phyloP scores from a whole-genome alignment of 2,797 vertebrate species.

The Perodicticus potto region DNA sequence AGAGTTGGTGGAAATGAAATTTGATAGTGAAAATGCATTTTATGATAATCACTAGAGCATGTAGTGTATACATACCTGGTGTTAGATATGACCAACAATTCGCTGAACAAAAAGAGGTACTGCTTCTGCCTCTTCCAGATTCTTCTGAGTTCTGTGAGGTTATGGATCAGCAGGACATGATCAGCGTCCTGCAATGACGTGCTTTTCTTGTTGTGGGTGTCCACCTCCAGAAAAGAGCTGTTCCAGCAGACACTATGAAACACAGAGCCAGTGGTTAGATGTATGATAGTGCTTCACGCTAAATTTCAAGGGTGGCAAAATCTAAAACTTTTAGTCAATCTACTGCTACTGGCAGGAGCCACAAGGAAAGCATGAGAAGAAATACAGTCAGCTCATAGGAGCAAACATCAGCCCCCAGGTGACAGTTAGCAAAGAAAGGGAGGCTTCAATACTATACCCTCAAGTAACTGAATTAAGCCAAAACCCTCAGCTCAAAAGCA shows the following conservation, averaged over 20 bases:
- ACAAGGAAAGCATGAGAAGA: background rate
- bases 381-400: background rate
- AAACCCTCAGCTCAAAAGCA: background rate
- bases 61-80: background rate
- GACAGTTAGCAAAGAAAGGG: background rate
- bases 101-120: background rate
- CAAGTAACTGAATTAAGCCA: background rate
- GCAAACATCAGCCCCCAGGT: background rate
- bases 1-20: too few species aligned
- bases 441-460: background rate
- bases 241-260: background rate
- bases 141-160: background rate
- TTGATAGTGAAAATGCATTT: background rate
- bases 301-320: background rate
- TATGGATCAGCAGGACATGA: background rate
- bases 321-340: background rate
- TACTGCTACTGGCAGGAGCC: background rate
- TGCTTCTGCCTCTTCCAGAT: background rate
- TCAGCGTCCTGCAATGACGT: background rate
- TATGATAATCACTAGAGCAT: background rate
- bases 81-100: background rate
- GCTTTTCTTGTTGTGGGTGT: rapidly evolving
- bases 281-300: background rate
- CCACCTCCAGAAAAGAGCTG: background rate
- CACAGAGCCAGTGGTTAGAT: background rate